Evolutionary conservation across 1,140 invertebrate genomes (phyloP).

Genomic region (Pogonomyrmex californicus): DNA sequence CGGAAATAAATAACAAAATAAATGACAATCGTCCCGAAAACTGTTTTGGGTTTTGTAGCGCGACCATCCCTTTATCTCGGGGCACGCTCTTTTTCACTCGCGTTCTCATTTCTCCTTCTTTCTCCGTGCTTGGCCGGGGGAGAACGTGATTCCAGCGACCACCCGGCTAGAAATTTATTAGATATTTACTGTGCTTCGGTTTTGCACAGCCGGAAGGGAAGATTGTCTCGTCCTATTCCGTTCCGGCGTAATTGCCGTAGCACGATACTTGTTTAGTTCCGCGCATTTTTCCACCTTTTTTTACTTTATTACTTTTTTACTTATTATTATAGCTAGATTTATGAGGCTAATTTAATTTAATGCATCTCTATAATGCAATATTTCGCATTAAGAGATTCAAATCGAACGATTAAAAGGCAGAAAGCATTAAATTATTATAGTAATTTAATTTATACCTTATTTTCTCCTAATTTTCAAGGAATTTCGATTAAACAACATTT

Average conservation of each 20-base stretch:
- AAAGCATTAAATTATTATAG: too few species aligned
- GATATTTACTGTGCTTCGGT: conserved; percentile 86
- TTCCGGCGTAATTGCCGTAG: conserved; percentile 47
- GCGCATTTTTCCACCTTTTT: background rate
- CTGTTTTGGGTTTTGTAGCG: conserved; percentile 85
- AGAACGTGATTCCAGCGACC: conserved; percentile 79
- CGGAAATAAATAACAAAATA: conserved; percentile 86
- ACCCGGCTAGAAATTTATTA: conserved; percentile 86
- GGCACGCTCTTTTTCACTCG: conserved; percentile 47
- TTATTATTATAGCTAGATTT: conserved; percentile 23
- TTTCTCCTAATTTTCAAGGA: background rate
- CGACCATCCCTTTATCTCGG: conserved; percentile 72
- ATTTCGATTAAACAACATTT: background rate
- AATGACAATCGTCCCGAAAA: conserved; percentile 85
- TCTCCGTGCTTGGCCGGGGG: conserved; percentile 57
- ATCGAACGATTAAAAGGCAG: background rate
- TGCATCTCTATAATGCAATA: background rate
- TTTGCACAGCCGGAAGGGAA: conserved; percentile 77
- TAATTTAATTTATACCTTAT: background rate
- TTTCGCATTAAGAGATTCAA: background rate
- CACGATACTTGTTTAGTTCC: conserved; percentile 25
- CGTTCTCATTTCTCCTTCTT: conserved; percentile 64
- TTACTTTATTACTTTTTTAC: conserved; percentile 25
- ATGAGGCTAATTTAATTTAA: conserved; percentile 19
- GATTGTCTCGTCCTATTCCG: conserved; percentile 79